Base-by-base conservation (phyloP, 2,888 invertebrate species). In the Ernsta delagoae region DNA sequence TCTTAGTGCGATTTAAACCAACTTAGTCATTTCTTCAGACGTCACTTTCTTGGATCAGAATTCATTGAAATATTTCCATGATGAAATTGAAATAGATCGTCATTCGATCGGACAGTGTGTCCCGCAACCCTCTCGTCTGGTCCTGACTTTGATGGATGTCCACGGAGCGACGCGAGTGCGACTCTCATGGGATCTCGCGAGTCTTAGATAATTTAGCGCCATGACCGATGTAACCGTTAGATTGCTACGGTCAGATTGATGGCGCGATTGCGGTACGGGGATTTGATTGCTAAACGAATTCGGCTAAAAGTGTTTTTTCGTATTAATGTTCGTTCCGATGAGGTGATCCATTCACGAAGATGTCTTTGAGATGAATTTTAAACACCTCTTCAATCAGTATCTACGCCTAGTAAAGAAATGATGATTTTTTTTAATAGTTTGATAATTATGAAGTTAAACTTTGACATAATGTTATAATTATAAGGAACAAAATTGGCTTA, bases 81-180 rank as follows among this genome's bases (percentile, higher is more conserved):
- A 3, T 24, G 24, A 3, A 1, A 43, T 41, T 8, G 8, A 8
- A 7, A n/a, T 5, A 45, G 53, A 3, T 53, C 53, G 24, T 54
- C 54, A 54, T 31, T 11, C 11, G 6, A 31, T 4, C 31, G 3
- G 7, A 0, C 78, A 12, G 78, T 79, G 70, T 78, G 73, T 75
- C 70, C 53, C 34, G 16, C 12, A 48, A 12, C 16, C 48, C 48
- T 48, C 48, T 48, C 48, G 48, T 48, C 81, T 87, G 88, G 71
- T 72, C 36, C 63, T 83, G 88, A 87, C 87, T 80, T 78, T 87
- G 89, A 89, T 87, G 80, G 87, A 89, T 88, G 82, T 67, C 74
- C 75, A 75, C 48, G 48, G 48, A 48, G 12, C 48, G 11, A 72
- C 73, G 74, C 74, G 74, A 76, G 70, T 75, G 75, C 75, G 75